phyloP scores from a whole-genome alignment of 2,113 vertebrate species.

The Colaptes auratus region DNA sequence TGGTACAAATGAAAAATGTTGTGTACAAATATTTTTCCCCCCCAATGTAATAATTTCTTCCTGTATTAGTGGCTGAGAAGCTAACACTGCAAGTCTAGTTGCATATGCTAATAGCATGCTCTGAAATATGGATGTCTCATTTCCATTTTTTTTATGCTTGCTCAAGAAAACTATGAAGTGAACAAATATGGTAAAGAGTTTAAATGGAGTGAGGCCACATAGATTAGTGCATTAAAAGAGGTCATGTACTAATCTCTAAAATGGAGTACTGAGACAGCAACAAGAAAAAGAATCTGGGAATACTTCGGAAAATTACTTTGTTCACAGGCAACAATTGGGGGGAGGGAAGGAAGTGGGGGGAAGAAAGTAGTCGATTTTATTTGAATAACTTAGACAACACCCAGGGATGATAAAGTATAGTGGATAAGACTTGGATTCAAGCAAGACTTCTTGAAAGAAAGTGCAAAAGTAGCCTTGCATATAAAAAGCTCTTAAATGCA shows the following conservation, averaged over 20 bases:
- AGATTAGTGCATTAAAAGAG: not conserved
- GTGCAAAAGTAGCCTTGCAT: not conserved
- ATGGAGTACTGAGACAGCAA: not conserved
- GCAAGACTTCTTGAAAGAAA: not conserved
- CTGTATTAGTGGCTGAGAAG: not conserved
- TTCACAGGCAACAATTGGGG: not conserved
- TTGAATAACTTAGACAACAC: not conserved
- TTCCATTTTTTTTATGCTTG: slow-evolving; percentile 3
- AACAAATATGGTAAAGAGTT: not conserved
- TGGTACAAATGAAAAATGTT: not conserved
- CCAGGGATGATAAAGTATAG: not conserved
- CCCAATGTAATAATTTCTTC: not conserved
- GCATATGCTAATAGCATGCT: not conserved
- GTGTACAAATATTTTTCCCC: not conserved
- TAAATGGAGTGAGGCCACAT: not conserved
- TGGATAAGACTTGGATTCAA: not conserved
- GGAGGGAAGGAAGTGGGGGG: not conserved
- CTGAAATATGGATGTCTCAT: not conserved
- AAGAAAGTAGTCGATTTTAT: not conserved
- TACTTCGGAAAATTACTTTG: not conserved
- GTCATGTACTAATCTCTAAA: not conserved
- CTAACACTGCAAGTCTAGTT: not conserved
- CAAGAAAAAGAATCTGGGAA: not conserved
- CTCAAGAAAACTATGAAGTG: slow-evolving; percentile 1
- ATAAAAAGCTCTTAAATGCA: not conserved